Percentiles rank a stretch among this genome's conserved stretches.
Conservation (phyloP, 64 coral and sea anemone genomes). For the Stichodactyla mertensii region DNA sequence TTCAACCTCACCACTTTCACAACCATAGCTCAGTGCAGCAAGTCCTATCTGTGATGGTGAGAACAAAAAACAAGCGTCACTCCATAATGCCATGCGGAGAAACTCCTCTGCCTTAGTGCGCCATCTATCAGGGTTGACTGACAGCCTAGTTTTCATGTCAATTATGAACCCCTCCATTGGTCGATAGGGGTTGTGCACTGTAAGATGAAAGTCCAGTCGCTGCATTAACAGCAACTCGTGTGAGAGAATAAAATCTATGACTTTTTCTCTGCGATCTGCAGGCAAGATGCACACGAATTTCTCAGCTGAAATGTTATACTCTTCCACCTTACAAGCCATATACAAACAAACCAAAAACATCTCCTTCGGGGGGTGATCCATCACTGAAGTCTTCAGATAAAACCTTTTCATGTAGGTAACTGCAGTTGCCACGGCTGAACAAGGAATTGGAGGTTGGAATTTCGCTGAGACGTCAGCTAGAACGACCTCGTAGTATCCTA, state of each 20-base stretch:
- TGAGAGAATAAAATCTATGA: slow-evolving; percentile 74
- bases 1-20: slow-evolving; percentile 29
- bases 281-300: slow-evolving; percentile 86
- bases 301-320: slow-evolving; percentile 90
- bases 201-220: slow-evolving; percentile 85
- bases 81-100: slow-evolving; percentile 48
- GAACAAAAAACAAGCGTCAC: slow-evolving; percentile 69
- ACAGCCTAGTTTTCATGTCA: slow-evolving; percentile 81
- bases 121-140: slow-evolving; percentile 69
- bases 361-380: slow-evolving; percentile 75
- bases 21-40: slow-evolving; percentile 58
- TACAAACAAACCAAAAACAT: slow-evolving; percentile 96
- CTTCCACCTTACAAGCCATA: slow-evolving; percentile 98
- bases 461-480: slow-evolving; percentile 72
- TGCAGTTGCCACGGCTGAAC: slow-evolving; percentile 76
- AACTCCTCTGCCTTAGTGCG: slow-evolving; percentile 62
- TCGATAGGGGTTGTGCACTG: slow-evolving; percentile 80
- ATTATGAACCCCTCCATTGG: slow-evolving; percentile 97
- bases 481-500: slow-evolving; percentile 71
- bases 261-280: slow-evolving; percentile 65
- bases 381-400: slow-evolving; percentile 82
- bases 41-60: slow-evolving; percentile 93
- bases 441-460: slow-evolving; percentile 79
- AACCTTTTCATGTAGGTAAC: slow-evolving; percentile 88
- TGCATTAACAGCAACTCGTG: slow-evolving; percentile 93